These are phyloP conservation scores for Nephrotoma flavescens DNA, from an alignment of 2,888 invertebrate genomes.

Conservation along the genomic window DNA sequence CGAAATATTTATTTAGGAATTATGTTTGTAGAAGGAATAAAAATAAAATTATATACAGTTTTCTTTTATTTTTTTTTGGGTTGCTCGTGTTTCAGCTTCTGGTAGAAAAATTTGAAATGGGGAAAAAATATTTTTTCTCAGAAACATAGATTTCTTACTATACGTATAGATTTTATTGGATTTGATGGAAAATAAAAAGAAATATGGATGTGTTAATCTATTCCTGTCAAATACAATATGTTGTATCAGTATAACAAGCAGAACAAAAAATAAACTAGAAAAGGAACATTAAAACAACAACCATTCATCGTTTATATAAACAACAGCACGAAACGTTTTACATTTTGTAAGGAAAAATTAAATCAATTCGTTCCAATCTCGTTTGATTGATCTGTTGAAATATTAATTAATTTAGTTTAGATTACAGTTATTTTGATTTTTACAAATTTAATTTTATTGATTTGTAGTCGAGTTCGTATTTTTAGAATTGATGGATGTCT, in stretches of 20 bases:
- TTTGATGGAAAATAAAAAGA: not conserved
- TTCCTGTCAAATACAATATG: not conserved
- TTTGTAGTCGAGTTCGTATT: not conserved
- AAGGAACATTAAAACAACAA: not conserved
- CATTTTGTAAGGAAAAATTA: not conserved
- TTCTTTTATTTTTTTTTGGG: not conserved
- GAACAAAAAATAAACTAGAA: not conserved
- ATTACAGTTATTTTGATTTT: not conserved
- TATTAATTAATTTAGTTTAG: not conserved
- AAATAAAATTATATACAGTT: not conserved
- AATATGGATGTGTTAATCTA: not conserved
- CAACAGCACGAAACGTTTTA: not conserved
- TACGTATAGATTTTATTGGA: not conserved
- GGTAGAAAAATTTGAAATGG: not conserved
- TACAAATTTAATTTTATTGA: not conserved
- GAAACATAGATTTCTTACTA: not conserved
- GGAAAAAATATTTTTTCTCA: not conserved
- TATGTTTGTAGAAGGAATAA: not conserved
- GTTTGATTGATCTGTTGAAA: not conserved
- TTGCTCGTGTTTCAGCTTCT: not conserved
- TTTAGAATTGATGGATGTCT: too few species aligned
- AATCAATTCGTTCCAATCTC: not conserved
- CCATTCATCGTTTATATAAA: not conserved
- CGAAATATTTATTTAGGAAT: not conserved
- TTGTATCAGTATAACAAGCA: not conserved